Evolutionary conservation across 2,888 invertebrate species (phyloP), one percentile per base, ranked within the genome.

Genomic region (Meghimatium bilineatum): DNA sequence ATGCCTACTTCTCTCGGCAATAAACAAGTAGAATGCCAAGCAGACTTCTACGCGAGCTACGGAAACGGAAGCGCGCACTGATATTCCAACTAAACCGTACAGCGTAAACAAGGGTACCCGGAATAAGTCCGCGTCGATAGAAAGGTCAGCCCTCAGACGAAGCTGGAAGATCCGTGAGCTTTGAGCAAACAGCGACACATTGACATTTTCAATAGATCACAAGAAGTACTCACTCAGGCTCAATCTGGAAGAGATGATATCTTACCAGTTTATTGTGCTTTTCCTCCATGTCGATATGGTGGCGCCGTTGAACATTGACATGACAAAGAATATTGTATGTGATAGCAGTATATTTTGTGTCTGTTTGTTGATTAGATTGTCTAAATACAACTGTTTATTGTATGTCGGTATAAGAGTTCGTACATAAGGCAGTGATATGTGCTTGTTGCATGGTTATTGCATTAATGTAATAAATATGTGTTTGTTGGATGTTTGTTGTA

Each of bases 171-270:
- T 34, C n/a, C 69, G 71, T 23, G 80, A 82, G 82, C 76, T 60
- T 76, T 75, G 80, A 49, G 80, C 80, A 71, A 76, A 75, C 75
- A 75, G 29, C 75, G 67, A 36, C 14, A 76, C 36, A 14, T 67
- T 82, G 82, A 76, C 82, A 82, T 82, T 82, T 74, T 82, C 49
- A 67, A 75, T 82, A 82, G 75, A 82, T 82, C 82, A 81, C 71
- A 74, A 5, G 23, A 74, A 74, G 74, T 36, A 74, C 74, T 81
- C 74, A 44, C 29, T 32, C 6, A 34, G 32, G 23, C 74, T 52
- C 72, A 81, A 81, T 81, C 74, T 81, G 81, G 81, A 74, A 81
- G 74, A 63, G 20, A 81, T 81, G 74, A n/a, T 71, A 44, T 63
- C 60, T 23, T 38, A 17, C 29, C 44, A 60, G 81, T 81, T 81